Percentiles rank a stretch among this genome's conserved stretches.
Conservation (phyloP, 2,888 invertebrate species). For the Philonicus albiceps region DNA sequence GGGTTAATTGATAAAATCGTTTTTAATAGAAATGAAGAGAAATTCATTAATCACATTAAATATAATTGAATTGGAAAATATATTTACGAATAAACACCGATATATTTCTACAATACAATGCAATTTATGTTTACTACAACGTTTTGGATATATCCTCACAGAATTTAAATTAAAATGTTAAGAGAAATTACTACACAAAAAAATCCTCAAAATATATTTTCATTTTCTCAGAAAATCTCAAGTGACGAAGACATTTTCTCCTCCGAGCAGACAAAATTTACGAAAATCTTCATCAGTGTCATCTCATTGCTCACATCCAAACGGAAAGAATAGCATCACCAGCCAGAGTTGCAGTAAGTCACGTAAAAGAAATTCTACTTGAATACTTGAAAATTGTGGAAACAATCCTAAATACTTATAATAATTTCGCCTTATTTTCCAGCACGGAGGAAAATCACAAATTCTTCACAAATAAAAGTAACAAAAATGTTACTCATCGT, state of each 20-base stretch:
- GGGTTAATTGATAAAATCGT: too few species aligned
- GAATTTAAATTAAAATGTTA: not conserved
- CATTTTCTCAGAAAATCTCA: conserved; percentile 42
- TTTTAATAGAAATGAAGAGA: too few species aligned
- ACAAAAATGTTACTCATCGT: conserved; percentile 85
- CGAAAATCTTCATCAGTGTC: conserved; percentile 54
- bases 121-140: too few species aligned
- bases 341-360: conserved; percentile 53
- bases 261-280: conserved; percentile 55
- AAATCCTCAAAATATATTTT: not conserved
- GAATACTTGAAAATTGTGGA: not conserved
- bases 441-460: conserved; percentile 59
- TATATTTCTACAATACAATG: too few species aligned
- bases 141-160: too few species aligned
- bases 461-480: conserved; percentile 72
- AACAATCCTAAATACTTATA: not conserved
- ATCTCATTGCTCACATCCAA: conserved; percentile 55
- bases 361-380: conserved; percentile 52
- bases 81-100: too few species aligned
- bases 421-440: conserved; percentile 29
- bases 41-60: too few species aligned
- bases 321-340: conserved; percentile 54
- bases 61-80: too few species aligned
- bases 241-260: conserved; percentile 14
- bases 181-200: not conserved